Conservation (phyloP, 2,113 vertebrate genomes). For the Vidua chalybeata region DNA sequence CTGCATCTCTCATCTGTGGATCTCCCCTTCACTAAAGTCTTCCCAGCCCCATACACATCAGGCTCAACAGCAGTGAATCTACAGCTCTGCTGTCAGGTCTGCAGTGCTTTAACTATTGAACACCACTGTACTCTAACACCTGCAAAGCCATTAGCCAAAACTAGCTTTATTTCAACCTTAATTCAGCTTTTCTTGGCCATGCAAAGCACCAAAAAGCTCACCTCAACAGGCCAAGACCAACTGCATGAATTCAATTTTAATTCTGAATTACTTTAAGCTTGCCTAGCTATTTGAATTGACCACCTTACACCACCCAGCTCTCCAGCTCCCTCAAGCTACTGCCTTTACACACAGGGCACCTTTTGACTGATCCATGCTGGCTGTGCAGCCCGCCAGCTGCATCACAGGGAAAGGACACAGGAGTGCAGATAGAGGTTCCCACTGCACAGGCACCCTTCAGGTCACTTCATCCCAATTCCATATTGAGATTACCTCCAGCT, state of each 20-base stretch:
- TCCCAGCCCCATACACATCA: background rate
- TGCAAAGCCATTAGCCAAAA: background rate
- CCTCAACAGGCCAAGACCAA: background rate
- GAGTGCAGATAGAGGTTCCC: fast-evolving
- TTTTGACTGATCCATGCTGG: background rate
- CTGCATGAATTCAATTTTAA: background rate
- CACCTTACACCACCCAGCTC: background rate
- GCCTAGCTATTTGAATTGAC: background rate
- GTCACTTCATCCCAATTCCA: background rate
- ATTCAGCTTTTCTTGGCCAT: background rate
- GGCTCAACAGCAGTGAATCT: background rate
- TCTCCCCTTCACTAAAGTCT: background rate
- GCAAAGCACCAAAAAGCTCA: background rate
- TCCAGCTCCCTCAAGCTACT: background rate
- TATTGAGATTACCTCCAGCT: background rate
- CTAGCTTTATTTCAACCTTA: background rate
- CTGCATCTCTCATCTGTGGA: background rate
- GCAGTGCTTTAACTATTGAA: background rate
- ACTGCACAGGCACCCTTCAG: background rate
- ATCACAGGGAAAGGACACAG: background rate
- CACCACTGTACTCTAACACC: background rate
- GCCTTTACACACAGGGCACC: background rate
- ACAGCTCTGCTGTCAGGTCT: background rate
- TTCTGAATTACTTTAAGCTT: background rate
- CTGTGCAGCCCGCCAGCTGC: background rate